These are phyloP conservation scores for Anas georgica DNA, from an alignment of 2,797 vertebrate species.

Conservation along the genomic window DNA sequence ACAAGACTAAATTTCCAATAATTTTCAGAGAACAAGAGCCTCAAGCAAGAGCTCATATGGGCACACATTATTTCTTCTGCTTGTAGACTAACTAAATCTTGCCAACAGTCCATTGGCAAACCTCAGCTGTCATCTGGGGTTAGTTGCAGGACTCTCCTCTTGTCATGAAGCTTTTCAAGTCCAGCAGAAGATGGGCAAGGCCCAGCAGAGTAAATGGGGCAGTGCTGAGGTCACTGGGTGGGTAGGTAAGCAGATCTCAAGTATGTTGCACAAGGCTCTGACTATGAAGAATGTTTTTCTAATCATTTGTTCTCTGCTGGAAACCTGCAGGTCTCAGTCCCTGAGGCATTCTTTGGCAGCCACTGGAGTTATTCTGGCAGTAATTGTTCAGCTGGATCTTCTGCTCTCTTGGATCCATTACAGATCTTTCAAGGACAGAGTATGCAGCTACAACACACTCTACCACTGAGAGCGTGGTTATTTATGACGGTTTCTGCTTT, in stretches of 20 bases:
- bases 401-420: slow-evolving; percentile 7
- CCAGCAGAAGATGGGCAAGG: slow-evolving; percentile 11
- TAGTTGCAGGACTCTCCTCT: neutral
- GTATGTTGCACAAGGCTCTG: slow-evolving; percentile 37
- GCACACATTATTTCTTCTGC: slow-evolving; percentile 17
- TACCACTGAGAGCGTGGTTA: neutral
- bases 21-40: neutral
- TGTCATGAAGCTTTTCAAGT: neutral
- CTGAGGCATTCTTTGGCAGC: slow-evolving; percentile 42
- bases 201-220: neutral
- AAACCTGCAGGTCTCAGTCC: slow-evolving; percentile 49
- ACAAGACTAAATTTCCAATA: neutral
- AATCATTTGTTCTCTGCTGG: slow-evolving; percentile 51
- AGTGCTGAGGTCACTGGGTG: slow-evolving; percentile 42
- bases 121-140: neutral
- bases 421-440: slow-evolving; percentile 12
- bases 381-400: slow-evolving; percentile 36
- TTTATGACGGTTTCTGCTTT: slow-evolving; percentile 7
- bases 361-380: slow-evolving; percentile 35
- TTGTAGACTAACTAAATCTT: neutral
- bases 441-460: neutral
- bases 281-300: slow-evolving; percentile 51
- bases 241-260: slow-evolving; percentile 25
- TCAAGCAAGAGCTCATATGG: slow-evolving; percentile 25
- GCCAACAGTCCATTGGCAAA: slow-evolving; percentile 10